A percentile compares a stretch with the other conserved stretches of the same genome.
Evolutionary conservation across 2,113 vertebrate genomes (phyloP).

Genomic region (Neodon shergylaensis): DNA sequence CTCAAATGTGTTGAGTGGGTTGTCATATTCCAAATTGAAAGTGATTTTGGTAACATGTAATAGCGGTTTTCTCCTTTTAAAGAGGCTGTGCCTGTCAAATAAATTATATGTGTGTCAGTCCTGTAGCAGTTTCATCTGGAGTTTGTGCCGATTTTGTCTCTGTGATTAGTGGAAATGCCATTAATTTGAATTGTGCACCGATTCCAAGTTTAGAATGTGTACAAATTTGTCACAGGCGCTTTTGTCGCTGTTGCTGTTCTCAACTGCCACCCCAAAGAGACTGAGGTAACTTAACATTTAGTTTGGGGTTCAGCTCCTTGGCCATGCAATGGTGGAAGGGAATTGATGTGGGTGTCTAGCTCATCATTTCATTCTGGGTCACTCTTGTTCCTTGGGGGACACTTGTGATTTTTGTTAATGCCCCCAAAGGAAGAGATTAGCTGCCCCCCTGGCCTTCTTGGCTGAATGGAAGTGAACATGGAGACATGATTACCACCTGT

Average conservation of each 20-base stretch:
- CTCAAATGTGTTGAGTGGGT: constrained; percentile 24
- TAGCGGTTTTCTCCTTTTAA: constrained; percentile 55
- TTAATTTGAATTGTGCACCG: constrained; percentile 59
- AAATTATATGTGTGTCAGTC: constrained; percentile 70
- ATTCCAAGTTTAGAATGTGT: constrained; percentile 60
- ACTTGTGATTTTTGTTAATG: background rate
- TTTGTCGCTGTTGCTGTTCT: background rate
- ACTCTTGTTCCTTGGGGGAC: background rate
- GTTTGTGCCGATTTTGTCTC: constrained; percentile 71
- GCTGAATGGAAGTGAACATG: background rate
- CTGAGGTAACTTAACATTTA: background rate
- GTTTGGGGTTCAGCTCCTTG: background rate
- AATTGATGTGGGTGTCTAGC: background rate
- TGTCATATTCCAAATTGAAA: constrained; percentile 55
- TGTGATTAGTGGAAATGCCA: constrained; percentile 64
- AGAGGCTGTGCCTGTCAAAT: constrained; percentile 67
- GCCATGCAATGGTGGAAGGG: background rate
- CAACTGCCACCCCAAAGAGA: constrained; percentile 20
- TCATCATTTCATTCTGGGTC: background rate
- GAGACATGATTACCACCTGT: accelerated
- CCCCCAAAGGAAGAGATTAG: background rate
- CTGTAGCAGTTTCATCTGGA: constrained; percentile 24
- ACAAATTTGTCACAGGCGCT: constrained; percentile 33
- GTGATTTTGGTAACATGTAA: constrained; percentile 70
- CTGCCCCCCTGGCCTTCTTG: accelerated